Percentiles rank a stretch among this genome's conserved stretches.
These are phyloP conservation scores for Laothoe populi DNA, from an alignment of 2,888 invertebrate genomes.

Conservation along the genomic window DNA sequence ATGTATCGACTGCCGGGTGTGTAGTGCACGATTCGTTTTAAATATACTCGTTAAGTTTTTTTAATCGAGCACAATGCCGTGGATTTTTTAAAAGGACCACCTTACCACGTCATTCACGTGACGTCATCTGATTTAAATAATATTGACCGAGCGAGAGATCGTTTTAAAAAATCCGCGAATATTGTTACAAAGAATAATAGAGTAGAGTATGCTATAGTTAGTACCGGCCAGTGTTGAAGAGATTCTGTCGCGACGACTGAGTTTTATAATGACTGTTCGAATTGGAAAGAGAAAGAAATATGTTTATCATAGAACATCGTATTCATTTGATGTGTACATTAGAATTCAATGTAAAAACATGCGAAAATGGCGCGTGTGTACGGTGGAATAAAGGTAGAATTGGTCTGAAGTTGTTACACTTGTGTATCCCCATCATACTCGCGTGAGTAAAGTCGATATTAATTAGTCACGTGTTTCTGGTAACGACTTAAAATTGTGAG, in stretches of 20 bases:
- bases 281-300: conserved; percentile 20
- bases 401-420: too few relatives aligned
- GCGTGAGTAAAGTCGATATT: conserved; percentile 32
- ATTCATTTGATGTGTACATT: conserved; percentile 46
- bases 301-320: conserved; percentile 34
- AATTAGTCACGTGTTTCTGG: conserved; percentile 44
- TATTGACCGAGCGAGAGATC: conserved; percentile 9
- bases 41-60: conserved; percentile 30
- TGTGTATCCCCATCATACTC: neutral
- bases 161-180: conserved; percentile 32
- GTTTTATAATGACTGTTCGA: conserved; percentile 28
- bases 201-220: conserved; percentile 31
- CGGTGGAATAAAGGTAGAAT: neutral
- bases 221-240: conserved; percentile 42
- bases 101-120: neutral
- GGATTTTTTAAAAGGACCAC: conserved; percentile 15
- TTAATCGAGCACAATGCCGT: conserved; percentile 25
- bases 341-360: conserved; percentile 39
- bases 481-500: conserved; percentile 42
- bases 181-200: conserved; percentile 28
- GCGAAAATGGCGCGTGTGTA: neutral
- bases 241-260: conserved; percentile 36
- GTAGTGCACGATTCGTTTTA: conserved; percentile 21
- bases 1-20: conserved; percentile 30
- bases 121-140: neutral